These are phyloP conservation scores for Nanorana parkeri DNA, from an alignment of 2,113 vertebrate species.

Conservation along the genomic window DNA sequence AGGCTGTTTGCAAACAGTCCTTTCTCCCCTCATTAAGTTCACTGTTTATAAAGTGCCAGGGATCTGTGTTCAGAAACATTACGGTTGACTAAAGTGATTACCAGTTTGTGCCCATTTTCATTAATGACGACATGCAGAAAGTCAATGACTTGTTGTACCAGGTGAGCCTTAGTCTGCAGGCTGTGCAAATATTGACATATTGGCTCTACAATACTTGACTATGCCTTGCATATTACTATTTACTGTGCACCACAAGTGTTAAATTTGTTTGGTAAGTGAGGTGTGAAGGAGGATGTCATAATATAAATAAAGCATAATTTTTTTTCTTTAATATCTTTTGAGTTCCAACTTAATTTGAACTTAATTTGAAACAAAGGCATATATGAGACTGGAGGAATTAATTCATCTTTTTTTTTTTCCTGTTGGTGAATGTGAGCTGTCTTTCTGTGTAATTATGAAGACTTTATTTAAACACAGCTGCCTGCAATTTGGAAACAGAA, in stretches of 20 bases:
- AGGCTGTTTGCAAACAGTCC: neutral
- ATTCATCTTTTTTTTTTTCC: neutral
- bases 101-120: neutral
- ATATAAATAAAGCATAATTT: neutral
- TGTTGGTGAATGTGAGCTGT: neutral
- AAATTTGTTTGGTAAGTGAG: neutral
- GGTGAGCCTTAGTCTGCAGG: neutral
- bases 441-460: conserved; percentile 17
- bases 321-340: neutral
- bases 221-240: too few relatives aligned
- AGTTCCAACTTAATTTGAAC: conserved; percentile 23
- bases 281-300: neutral
- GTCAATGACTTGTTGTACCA: neutral
- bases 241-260: neutral
- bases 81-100: conserved; percentile 13
- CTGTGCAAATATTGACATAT: neutral
- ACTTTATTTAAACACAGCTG: conserved; percentile 24
- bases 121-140: neutral
- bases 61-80: neutral
- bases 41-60: conserved; percentile 2
- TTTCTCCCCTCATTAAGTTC: neutral
- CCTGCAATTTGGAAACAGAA: neutral
- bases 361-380: conserved; percentile 9
- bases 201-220: neutral
- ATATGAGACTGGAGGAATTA: neutral